Base-by-base conservation (phyloP, 37 sponge, comb jelly and placozoan genomes). In the Chondrilla cf. caribensis region DNA sequence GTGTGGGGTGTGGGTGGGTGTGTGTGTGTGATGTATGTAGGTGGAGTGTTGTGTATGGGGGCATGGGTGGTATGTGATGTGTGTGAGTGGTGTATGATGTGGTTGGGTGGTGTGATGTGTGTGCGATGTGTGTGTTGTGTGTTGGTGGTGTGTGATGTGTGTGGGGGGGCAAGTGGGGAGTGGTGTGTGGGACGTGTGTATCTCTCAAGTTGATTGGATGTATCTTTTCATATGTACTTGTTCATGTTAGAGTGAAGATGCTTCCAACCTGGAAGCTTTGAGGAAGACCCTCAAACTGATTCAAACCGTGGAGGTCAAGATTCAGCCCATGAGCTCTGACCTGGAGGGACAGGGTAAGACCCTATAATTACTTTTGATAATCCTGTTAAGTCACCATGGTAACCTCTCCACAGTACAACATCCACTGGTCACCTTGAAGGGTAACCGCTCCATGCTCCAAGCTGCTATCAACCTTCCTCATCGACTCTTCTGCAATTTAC, bases 221-320 rank as follows among this genome's bases (percentile, higher is more conserved):
- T n/a, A n/a, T n/a, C n/a, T n/a, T n/a, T n/a, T n/a, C n/a, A n/a
- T n/a, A n/a, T n/a, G n/a, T n/a, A n/a, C n/a, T n/a, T n/a, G n/a
- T n/a, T n/a, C n/a, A n/a, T 37, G 40, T 11, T 70, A 70, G 72
- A 38, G 39, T 70, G 40, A 37, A 8, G 72, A 70, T 19, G 40
- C 38, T 7, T 9, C 39, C 8, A 38, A 70, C 3, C 40, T 70
- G 72, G 72, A 70, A 8, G 39, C 29, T 9, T 37, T 70, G 72
- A 31, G 72, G 39, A 70, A 70, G 40, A 70, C 72, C 35, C 40
- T 70, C 21, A 70, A 70, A 37, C 29, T 70, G 9, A 38, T 70
- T 9, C 72, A 70, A 29, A 37, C 31, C 31, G 72, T 70, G 4
- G 21, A 70, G 31, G 31, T 70, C 8, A 7, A 4, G 38, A 38